phyloP scores from a whole-genome alignment of 2,888 invertebrate species.

The Polietes domitor region DNA sequence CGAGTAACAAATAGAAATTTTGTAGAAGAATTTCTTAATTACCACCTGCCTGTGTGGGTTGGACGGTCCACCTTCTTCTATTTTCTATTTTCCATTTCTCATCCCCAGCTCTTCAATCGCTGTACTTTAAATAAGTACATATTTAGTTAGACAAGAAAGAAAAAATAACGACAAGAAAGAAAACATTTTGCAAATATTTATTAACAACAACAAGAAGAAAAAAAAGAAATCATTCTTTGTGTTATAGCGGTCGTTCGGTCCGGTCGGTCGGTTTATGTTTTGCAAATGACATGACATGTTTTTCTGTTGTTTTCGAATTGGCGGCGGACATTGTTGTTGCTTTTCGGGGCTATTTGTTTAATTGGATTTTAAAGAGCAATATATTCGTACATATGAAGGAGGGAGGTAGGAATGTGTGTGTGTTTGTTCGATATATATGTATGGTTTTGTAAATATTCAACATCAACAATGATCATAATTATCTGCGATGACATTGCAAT shows the following conservation, averaged over 20 bases:
- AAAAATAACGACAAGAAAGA: not conserved
- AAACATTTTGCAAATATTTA: slow-evolving; percentile 21
- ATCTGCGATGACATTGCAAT: not conserved
- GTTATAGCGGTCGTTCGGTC: slow-evolving; percentile 3
- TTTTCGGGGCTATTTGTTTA: slow-evolving; percentile 11
- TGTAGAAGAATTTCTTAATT: slow-evolving; percentile 11
- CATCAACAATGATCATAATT: slow-evolving; percentile 22
- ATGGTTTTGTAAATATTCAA: too few relatives aligned
- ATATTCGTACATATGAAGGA: not conserved
- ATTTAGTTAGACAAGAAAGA: too few relatives aligned
- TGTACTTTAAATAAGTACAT: not conserved
- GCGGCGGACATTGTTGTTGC: not conserved
- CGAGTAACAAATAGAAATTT: slow-evolving; percentile 3
- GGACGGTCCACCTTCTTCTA: not conserved
- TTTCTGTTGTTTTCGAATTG: slow-evolving; percentile 31
- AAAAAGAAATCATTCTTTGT: slow-evolving; percentile 9
- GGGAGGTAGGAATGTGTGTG: slow-evolving; percentile 7
- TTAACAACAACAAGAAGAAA: not conserved
- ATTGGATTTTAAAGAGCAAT: slow-evolving; percentile 28
- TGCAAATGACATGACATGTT: slow-evolving; percentile 37
- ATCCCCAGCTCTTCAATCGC: not conserved
- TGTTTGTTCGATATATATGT: too few relatives aligned
- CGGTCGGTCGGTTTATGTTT: slow-evolving; percentile 18
- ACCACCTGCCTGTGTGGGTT: not conserved
- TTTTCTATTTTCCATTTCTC: not conserved